phyloP scores from a whole-genome alignment of 2,797 vertebrate genomes.

The Diplodus sargus region DNA sequence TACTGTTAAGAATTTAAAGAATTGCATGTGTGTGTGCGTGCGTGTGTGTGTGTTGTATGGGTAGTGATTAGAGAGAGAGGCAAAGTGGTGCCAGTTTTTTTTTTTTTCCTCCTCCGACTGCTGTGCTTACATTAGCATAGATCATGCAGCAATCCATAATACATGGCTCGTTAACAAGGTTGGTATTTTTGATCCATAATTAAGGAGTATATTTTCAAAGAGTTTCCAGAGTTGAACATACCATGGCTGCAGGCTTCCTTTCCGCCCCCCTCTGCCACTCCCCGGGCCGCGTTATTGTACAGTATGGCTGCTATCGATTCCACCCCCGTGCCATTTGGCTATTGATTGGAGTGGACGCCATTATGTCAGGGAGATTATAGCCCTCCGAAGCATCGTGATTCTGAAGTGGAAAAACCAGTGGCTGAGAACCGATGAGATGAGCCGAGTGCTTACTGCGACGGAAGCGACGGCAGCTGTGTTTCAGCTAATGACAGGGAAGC shows the following conservation, averaged over 20 bases:
- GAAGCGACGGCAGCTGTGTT: constrained; percentile 71
- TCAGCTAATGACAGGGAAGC: constrained; percentile 63
- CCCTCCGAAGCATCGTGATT: constrained; percentile 61
- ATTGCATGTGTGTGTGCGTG: constrained; percentile 1
- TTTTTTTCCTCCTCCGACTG: constrained; percentile 24
- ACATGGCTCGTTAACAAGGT: constrained; percentile 72
- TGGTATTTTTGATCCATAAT: constrained; percentile 77
- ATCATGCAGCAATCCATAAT: constrained; percentile 75
- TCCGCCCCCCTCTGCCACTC: constrained; percentile 30
- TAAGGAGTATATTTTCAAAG: constrained; percentile 68
- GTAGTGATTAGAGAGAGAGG: constrained; percentile 55
- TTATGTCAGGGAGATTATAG: constrained; percentile 81
- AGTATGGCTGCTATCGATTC: constrained; percentile 75
- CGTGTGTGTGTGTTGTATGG: constrained; percentile 3
- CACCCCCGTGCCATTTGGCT: constrained; percentile 68
- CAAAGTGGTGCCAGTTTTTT: constrained; percentile 44
- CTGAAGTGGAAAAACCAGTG: constrained; percentile 70
- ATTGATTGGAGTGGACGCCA: constrained; percentile 82
- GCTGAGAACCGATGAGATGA: constrained; percentile 70
- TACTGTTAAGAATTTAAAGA: constrained; percentile 25
- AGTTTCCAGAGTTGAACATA: constrained; percentile 51
- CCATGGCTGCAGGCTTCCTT: constrained; percentile 39
- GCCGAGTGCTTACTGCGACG: constrained; percentile 66
- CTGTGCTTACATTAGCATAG: constrained; percentile 72
- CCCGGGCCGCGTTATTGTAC: constrained; percentile 66